Evolutionary conservation across 23 tunicate genomes (phyloP).

Genomic region (Phallusia fumigata): DNA sequence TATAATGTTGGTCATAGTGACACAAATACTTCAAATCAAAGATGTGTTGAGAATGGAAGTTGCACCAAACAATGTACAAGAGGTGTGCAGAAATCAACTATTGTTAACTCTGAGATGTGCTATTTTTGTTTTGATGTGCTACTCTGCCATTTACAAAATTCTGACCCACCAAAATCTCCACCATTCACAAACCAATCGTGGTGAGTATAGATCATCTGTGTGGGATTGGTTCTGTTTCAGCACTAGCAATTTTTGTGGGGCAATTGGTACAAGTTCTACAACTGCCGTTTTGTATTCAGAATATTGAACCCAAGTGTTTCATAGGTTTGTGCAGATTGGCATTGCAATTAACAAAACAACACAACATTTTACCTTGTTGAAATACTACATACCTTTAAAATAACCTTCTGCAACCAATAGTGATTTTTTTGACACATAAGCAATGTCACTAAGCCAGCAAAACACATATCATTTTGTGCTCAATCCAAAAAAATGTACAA

Average conservation of each 20-base stretch:
- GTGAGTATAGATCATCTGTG: slow-evolving; percentile 24
- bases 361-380: too few relatives aligned
- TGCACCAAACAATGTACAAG: slow-evolving; percentile 6
- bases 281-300: too few relatives aligned
- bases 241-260: too few relatives aligned
- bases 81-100: slow-evolving; percentile 13
- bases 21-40: neutral
- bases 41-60: neutral
- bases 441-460: too few relatives aligned
- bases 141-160: slow-evolving; percentile 40
- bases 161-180: slow-evolving; percentile 57
- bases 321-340: neutral
- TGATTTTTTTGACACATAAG: too few relatives aligned
- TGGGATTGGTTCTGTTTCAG: neutral
- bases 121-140: slow-evolving; percentile 85
- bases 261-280: too few relatives aligned
- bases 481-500: too few relatives aligned
- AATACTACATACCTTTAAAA: too few relatives aligned
- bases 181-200: slow-evolving; percentile 75
- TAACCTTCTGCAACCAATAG: too few relatives aligned
- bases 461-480: too few relatives aligned
- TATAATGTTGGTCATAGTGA: neutral
- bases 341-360: neutral
- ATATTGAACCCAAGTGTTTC: too few relatives aligned
- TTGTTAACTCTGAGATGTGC: slow-evolving; percentile 76